Base-by-base conservation (phyloP, 37 sponge, comb jelly and placozoan genomes). In the Spongilla lacustris region DNA sequence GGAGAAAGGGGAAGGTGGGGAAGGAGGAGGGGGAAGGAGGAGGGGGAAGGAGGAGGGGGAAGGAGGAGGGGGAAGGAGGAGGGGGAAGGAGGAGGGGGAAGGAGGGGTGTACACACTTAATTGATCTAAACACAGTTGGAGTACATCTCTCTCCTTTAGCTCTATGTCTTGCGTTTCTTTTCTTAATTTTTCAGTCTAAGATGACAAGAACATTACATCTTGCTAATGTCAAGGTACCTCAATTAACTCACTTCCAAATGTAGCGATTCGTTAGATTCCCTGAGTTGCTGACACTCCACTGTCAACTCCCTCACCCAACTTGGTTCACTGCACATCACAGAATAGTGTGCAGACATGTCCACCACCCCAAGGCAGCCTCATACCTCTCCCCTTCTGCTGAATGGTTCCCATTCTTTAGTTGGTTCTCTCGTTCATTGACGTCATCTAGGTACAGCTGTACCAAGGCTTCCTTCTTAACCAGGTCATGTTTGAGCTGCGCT, bases 391-490 rank as follows among this genome's bases (percentile, higher is more conserved):
- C 58, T 1, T 58, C 58, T 17, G 1, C 14, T 19, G 58, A 46
- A 46, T 46, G 71, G 71, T 26, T 26, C 6, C 38, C 66, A 38
- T 72, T n/a, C 8, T 6, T 41, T 41, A 41, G 41, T 6, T 34
- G 36, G 17, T 24, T 24, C 32, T 73, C 35, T 34, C 29, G 48
- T 28, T 83, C 84, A 17, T 27, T 67, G 12, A 79, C 76, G 13
- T 89, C 85, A 25, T 73, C 66, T 0, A 66, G 28, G 34, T 89
- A 93, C 75, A 94, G 73, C 27, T 69, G 66, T 36, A 95, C 67
- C 17, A 92, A 72, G 33, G 89, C 87, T 68, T 95, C 92, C 37
- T 95, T 95, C 46, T 81, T 68, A 8, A 74, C 50, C 50, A 92
- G 78, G 12, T 84, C 83, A 73, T 92, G 91, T 26, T 77, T 83